Conservation (phyloP, 2,888 invertebrate species). For the Drosophila tripunctata region DNA sequence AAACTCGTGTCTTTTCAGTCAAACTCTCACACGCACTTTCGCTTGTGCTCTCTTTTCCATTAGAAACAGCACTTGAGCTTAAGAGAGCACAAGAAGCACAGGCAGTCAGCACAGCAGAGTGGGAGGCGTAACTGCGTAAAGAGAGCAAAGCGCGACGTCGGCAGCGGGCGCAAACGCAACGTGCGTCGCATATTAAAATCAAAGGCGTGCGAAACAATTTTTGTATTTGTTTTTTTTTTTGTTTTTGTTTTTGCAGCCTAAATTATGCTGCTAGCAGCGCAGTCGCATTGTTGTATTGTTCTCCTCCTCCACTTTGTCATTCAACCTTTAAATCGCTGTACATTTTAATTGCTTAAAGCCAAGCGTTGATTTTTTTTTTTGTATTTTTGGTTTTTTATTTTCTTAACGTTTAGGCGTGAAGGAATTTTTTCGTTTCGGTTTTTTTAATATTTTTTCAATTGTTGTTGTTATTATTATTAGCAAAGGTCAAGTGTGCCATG, state of each 20-base stretch:
- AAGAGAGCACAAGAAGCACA: background rate
- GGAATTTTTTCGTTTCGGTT: slow-evolving; percentile 68
- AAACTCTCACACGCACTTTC: too few species aligned
- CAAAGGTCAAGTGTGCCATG: slow-evolving; percentile 75
- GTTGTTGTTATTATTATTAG: slow-evolving; percentile 36
- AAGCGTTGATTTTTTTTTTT: slow-evolving; percentile 5
- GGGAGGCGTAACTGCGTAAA: slow-evolving; percentile 38
- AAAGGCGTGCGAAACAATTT: slow-evolving; percentile 76
- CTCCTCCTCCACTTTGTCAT: slow-evolving; percentile 54
- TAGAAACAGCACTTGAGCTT: too few species aligned
- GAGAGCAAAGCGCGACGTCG: slow-evolving; percentile 58
- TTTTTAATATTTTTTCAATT: slow-evolving; percentile 1
- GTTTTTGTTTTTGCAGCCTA: slow-evolving; percentile 31
- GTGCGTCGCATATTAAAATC: slow-evolving; percentile 71
- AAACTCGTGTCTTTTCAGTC: too few species aligned
- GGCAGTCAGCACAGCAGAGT: background rate
- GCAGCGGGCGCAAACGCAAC: slow-evolving; percentile 40
- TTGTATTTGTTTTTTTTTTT: slow-evolving; percentile 6
- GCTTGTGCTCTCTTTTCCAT: too few species aligned
- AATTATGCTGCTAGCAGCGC: slow-evolving; percentile 52
- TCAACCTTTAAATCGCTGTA: slow-evolving; percentile 69
- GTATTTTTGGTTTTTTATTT: background rate
- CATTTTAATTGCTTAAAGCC: slow-evolving; percentile 68
- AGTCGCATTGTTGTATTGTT: slow-evolving; percentile 5
- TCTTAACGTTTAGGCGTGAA: slow-evolving; percentile 62